Base-by-base conservation (phyloP, 1,140 invertebrate species). In the Ostrea denselamellosa region DNA sequence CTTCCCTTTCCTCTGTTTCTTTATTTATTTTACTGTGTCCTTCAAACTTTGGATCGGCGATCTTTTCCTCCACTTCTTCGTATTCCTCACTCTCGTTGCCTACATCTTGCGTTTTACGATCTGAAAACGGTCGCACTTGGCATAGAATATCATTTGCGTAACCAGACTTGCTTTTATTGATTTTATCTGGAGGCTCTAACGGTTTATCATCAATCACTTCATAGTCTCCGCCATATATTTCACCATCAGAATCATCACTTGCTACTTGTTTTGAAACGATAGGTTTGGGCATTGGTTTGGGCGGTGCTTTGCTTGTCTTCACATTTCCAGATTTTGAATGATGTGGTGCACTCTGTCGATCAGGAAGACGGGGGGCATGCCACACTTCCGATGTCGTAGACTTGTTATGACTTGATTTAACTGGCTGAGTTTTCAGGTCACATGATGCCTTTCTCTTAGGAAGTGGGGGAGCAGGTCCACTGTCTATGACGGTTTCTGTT, bases 91-190 rank as follows among this genome's bases (percentile, higher is more conserved):
- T 77, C 14, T 77, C 68, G 7, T 34, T 25, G 5, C 4, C 2
- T 8, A 14, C 2, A 17, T 77, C 28, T 28, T 34, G 9, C 4
- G 68, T 25, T 77, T 34, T 77, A 28, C 22, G 4, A 14, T 34
- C 68, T 12, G 25, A 3, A 14, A 34, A 77, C 9, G 68, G 68
- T 34, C 28, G 22, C 9, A 77, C 68, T 34, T 77, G 68, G 28
- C 68, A 77, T 8, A 77, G 28, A 77, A 77, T 77, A 34, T 77
- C 68, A 17, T 77, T 77, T 77, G 10, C 68, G 25, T 77, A 77
- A 34, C 68, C 68, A 77, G 28, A 4, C 22, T 5, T 12, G 14
- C 28, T 77, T 44, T 34, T 12, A 77, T 22, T 14, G 0, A 3
- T 10, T 3, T 28, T 9, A 28, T 2, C 19, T 17, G 44, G 44